Base-by-base conservation (phyloP, 2,888 invertebrate genomes). In the Elgonia sp. region DNA sequence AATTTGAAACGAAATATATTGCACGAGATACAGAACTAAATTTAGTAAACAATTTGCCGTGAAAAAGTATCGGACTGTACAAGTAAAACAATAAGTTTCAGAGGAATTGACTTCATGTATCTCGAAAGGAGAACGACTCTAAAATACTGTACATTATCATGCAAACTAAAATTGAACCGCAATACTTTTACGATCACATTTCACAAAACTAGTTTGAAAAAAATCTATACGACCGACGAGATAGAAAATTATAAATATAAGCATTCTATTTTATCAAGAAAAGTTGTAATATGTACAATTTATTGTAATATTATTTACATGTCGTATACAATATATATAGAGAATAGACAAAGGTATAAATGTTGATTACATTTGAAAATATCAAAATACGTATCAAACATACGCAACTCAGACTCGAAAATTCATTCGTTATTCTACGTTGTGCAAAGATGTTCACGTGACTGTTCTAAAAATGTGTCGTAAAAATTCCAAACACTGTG, bases 401-500 rank as follows among this genome's bases (percentile, higher is more conserved):
- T 7, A 42, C 7, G 10, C 20, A 20, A 4, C 20, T 7, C 20
- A 20, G 7, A 6, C 20, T 55, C 10, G 14, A 7, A n/a, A 63
- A 63, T 39, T 70, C 63, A 50, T 73, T 75, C 75, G 65, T 63
- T 73, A 83, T 69, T 4, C 84, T 83, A 79, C 57, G 16, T 53
- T 79, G 80, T 87, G 87, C 80, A 69, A 79, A 77, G 42, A 81
- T 63, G 55, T 57, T 76, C 53, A 75, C 60, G 69, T 83, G 87
- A 55, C 57, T 62, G 20, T 50, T 73, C 60, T 73, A 72, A n/a
- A n/a, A n/a, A n/a, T n/a, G n/a, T n/a, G n/a, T n/a, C n/a, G n/a
- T n/a, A 39, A 65, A 84, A 50, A 53, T 12, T 79, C 16, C 18
- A 76, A 50, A 75, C n/a, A 21, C 1, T 63, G 55, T 67, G 20